Evolutionary conservation across 2,113 vertebrate species (phyloP).

Genomic region (Coryphaenoides rupestris): DNA sequence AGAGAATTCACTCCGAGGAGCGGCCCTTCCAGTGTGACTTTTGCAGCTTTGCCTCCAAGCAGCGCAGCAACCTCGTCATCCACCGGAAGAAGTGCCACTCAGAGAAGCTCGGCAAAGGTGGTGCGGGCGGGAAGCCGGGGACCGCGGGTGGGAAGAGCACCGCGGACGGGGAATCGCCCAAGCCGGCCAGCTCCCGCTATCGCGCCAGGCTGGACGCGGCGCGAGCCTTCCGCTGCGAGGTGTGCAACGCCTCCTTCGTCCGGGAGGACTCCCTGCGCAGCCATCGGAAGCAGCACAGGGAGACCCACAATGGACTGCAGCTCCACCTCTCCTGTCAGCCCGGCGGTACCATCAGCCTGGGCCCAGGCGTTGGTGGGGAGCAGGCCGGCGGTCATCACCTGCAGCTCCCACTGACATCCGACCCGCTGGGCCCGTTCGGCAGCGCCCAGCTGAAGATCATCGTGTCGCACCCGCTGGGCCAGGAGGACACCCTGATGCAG

Average conservation of each 20-base stretch:
- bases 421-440: conserved; percentile 63
- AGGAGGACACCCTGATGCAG: conserved; percentile 62
- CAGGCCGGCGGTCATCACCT: conserved; percentile 58
- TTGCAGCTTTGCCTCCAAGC: conserved; percentile 92
- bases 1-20: conserved; percentile 89
- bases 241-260: conserved; percentile 88
- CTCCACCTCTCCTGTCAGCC: conserved; percentile 70
- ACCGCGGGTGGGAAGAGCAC: conserved; percentile 22
- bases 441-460: conserved; percentile 86
- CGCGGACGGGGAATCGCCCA: conserved; percentile 59
- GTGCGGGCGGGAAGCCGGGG: conserved; percentile 12
- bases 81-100: conserved; percentile 86
- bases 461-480: conserved; percentile 78
- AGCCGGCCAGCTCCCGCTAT: conserved; percentile 76
- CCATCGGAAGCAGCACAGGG: conserved; percentile 88
- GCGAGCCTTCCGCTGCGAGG: conserved; percentile 84
- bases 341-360: conserved; percentile 26
- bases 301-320: conserved; percentile 59
- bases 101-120: conserved; percentile 62
- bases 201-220: conserved; percentile 86
- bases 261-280: conserved; percentile 93
- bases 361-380: too few species aligned
- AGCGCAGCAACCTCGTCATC: conserved; percentile 91
- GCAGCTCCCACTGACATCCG: conserved; percentile 58
- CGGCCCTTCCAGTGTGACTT: conserved; percentile 86